Evolutionary conservation across 2,797 vertebrate genomes (phyloP).

Genomic region (Danio aesculapii): DNA sequence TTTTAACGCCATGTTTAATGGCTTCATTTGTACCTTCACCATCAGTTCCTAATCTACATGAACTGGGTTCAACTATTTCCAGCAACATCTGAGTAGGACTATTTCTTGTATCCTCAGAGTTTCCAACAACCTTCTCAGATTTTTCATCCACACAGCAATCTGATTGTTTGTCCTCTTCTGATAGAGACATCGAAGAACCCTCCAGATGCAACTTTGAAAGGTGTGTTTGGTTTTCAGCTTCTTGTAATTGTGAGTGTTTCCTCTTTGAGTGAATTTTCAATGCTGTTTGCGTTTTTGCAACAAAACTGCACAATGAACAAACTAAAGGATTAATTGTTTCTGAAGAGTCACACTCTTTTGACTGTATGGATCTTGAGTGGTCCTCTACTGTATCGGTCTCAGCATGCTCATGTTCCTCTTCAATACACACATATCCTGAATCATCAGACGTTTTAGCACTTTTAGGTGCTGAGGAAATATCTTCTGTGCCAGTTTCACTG

Average conservation of each 20-base stretch:
- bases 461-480: slow-evolving; percentile 61
- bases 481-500: slow-evolving; percentile 59
- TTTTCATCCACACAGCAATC: not conserved
- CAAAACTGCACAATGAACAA: slow-evolving; percentile 72
- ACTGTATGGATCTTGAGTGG: not conserved
- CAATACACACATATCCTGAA: not conserved
- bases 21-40: not conserved
- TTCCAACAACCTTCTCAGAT: slow-evolving; percentile 5
- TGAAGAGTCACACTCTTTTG: slow-evolving; percentile 5
- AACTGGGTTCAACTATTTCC: slow-evolving; percentile 51
- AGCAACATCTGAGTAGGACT: slow-evolving; percentile 58
- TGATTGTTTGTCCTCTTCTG: slow-evolving; percentile 12
- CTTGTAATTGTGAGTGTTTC: slow-evolving; percentile 65
- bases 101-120: slow-evolving; percentile 3
- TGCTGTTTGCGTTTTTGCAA: slow-evolving; percentile 76
- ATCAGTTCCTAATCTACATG: not conserved
- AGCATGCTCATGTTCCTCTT: not conserved
- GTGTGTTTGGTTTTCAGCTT: not conserved
- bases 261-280: slow-evolving; percentile 80
- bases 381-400: not conserved
- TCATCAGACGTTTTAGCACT: slow-evolving; percentile 58
- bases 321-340: slow-evolving; percentile 60
- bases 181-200: not conserved
- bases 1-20: slow-evolving; percentile 15
- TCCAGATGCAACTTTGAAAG: slow-evolving; percentile 8